Evolutionary conservation across 1,140 invertebrate genomes (phyloP), one percentile per base, ranked within the genome.

Genomic region (Bombus ignitus): DNA sequence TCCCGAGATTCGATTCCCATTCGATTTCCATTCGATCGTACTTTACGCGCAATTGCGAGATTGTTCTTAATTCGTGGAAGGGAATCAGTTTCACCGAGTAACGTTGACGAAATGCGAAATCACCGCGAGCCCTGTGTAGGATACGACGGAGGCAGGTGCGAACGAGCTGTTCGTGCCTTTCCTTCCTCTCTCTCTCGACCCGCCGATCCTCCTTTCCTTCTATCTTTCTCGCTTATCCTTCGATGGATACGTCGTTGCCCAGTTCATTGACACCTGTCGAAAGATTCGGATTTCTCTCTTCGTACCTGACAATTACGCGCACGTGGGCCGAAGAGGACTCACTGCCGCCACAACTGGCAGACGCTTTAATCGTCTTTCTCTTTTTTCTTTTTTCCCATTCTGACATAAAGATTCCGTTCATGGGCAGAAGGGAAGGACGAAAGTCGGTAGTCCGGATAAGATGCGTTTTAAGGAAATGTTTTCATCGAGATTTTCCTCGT

Each of bases 251-350:
- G 81, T 89, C 88, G 87, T 90, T 89, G 88, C 83, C 87, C 87
- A 82, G 92, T 93, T 93, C 91, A 93, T 94, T 94, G 92, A 94
- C 93, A 94, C 93, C 93, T 94, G 93, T 94, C 92, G 88, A 92
- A 92, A 90, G 90, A 89, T 90, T 91, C 87, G 82, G 88, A 90
- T 93, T 90, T 90, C 90, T 92, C 87, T 90, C 88, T 75, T 83
- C 86, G 86, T 90, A 90, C 88, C 88, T 90, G 86, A 90, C 89
- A 90, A 90, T 90, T 90, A 90, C 87, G 92, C 88, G 91, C 92
- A 90, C 90, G 91, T 91, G 91, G 82, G 81, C 73, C 83, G 78
- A 39, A 74, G 77, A 85, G 74, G 79, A 85, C 84, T 87, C 76
- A 71, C 68, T 42, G 83, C 70, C 37, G 44, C 78, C 83, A 83